Evolutionary conservation across 2,797 vertebrate species (phyloP).

Genomic region (Danio tinwini): DNA sequence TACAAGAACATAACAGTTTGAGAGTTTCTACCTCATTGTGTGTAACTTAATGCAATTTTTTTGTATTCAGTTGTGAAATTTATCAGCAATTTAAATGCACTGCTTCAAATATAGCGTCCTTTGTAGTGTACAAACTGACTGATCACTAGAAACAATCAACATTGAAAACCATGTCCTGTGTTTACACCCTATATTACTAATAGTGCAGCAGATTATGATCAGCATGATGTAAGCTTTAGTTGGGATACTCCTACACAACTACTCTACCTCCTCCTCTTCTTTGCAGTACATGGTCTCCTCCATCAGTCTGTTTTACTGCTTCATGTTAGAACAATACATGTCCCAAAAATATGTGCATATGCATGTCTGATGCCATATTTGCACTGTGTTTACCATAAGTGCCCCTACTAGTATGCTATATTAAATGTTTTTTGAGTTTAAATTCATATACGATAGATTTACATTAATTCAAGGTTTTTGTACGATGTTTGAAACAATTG

Average conservation of each 20-base stretch:
- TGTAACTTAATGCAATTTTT: too few species aligned
- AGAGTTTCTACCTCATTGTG: too few species aligned
- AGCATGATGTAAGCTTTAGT: slow-evolving; percentile 58
- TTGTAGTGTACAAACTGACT: neutral
- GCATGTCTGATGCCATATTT: slow-evolving; percentile 73
- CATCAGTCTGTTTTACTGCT: slow-evolving; percentile 49
- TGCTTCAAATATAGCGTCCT: neutral
- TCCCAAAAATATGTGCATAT: slow-evolving; percentile 73
- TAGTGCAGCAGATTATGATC: neutral
- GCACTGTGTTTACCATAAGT: slow-evolving; percentile 71
- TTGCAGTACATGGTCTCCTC: slow-evolving; percentile 40
- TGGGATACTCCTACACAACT: slow-evolving; percentile 64
- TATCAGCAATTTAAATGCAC: too few species aligned
- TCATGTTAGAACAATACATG: slow-evolving; percentile 45
- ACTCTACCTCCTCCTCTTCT: slow-evolving; percentile 53
- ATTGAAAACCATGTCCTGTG: slow-evolving; percentile 12
- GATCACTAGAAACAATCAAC: neutral
- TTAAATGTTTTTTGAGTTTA: too few species aligned
- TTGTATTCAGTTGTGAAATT: too few species aligned
- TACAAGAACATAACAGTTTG: too few species aligned
- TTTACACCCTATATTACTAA: neutral
- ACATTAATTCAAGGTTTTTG: too few species aligned
- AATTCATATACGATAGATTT: too few species aligned
- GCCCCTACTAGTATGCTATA: too few species aligned
- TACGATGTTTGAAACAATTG: too few species aligned